These are phyloP conservation scores for Istiophorus platypterus DNA, from an alignment of 2,113 vertebrate species.

Conservation along the genomic window DNA sequence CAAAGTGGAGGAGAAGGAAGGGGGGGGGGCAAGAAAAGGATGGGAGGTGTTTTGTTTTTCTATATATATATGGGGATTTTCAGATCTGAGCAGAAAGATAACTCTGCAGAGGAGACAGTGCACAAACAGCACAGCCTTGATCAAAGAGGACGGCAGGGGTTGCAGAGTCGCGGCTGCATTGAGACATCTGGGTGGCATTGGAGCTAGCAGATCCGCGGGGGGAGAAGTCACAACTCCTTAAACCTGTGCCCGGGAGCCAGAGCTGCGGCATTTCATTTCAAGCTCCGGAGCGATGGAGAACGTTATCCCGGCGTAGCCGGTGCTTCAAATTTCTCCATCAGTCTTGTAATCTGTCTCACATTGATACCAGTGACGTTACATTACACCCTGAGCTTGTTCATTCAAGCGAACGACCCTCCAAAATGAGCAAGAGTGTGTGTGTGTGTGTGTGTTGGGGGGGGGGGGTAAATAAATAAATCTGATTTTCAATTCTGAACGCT, in stretches of 20 bases:
- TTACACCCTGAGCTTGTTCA: conserved; percentile 19
- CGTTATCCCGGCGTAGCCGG: not conserved
- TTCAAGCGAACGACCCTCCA: conserved; percentile 7
- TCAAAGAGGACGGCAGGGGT: conserved; percentile 29
- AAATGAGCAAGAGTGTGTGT: conserved; percentile 35
- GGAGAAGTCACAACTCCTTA: not conserved
- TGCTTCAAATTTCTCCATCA: not conserved
- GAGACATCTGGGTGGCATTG: conserved; percentile 62
- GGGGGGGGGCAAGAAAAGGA: not conserved
- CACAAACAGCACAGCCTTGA: conserved; percentile 20
- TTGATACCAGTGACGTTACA: conserved; percentile 19
- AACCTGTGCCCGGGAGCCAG: not conserved
- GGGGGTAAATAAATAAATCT: not conserved
- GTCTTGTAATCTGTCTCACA: conserved; percentile 34
- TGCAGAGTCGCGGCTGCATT: conserved; percentile 15
- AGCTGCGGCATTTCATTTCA: not conserved
- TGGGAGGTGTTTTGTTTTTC: too few species aligned
- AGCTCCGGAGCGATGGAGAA: not conserved
- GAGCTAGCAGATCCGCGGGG: conserved; percentile 36
- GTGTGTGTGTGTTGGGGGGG: too few species aligned
- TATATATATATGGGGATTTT: conserved; percentile 35
- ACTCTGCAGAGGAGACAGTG: conserved; percentile 5
- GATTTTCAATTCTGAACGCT: conserved; percentile 32
- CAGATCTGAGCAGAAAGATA: conserved; percentile 39
- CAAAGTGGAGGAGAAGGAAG: conserved; percentile 9